phyloP scores from a whole-genome alignment of 1,140 invertebrate genomes.

The Spodoptera litura region DNA sequence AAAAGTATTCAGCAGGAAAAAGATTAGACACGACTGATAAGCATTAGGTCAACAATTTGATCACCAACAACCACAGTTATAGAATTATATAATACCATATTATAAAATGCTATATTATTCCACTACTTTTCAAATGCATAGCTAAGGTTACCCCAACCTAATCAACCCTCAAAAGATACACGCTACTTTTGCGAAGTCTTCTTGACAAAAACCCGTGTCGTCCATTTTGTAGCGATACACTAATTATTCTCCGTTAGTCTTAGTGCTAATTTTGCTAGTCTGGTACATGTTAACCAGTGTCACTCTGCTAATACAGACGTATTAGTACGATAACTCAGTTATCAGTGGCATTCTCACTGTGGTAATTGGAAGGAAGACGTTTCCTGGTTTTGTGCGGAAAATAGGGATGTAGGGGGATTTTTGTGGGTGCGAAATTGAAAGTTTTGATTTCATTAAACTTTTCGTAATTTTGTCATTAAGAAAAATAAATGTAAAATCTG shows the following conservation, averaged over 20 bases:
- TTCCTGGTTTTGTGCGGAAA: neutral
- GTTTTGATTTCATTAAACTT: too few species aligned
- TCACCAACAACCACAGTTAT: too few species aligned
- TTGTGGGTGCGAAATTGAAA: too few species aligned
- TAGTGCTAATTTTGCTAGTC: slow-evolving; percentile 62
- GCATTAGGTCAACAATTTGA: too few species aligned
- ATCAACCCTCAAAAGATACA: neutral
- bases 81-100: too few species aligned
- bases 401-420: too few species aligned
- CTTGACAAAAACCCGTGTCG: slow-evolving; percentile 40
- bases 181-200: neutral
- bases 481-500: too few species aligned
- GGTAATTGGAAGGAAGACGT: slow-evolving; percentile 59
- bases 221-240: slow-evolving; percentile 41
- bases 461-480: too few species aligned
- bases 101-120: too few species aligned
- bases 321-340: slow-evolving; percentile 59
- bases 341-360: slow-evolving; percentile 61
- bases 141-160: neutral
- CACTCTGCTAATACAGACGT: slow-evolving; percentile 49
- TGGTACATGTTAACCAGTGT: slow-evolving; percentile 61
- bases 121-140: too few species aligned
- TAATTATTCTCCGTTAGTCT: slow-evolving; percentile 51
- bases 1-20: too few species aligned
- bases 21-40: too few species aligned